These are phyloP conservation scores for Cheilosia vernalis DNA, from an alignment of 2,888 invertebrate species.

Conservation along the genomic window DNA sequence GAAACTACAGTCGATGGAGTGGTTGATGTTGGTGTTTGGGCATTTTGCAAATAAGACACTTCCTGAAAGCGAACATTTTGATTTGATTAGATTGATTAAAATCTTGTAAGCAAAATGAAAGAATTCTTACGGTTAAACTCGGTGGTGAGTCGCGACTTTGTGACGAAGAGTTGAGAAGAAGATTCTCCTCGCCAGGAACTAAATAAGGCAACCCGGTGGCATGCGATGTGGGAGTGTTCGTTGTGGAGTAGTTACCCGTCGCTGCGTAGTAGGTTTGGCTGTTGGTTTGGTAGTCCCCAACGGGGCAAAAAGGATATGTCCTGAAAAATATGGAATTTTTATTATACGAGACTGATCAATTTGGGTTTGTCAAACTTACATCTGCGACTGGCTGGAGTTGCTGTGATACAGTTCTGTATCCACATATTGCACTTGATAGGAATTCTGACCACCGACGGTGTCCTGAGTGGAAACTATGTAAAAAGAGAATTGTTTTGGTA, in stretches of 20 bases:
- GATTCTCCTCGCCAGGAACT: constrained; percentile 88
- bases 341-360: not conserved
- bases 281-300: constrained; percentile 85
- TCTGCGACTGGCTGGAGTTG: constrained; percentile 86
- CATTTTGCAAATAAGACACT: constrained; percentile 83
- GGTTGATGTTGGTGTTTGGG: constrained; percentile 84
- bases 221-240: constrained; percentile 82
- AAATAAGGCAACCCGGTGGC: constrained; percentile 85
- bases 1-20: constrained; percentile 84
- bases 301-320: constrained; percentile 91
- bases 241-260: constrained; percentile 85
- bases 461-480: constrained; percentile 83
- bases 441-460: constrained; percentile 79
- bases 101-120: not conserved
- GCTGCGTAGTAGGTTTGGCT: constrained; percentile 87
- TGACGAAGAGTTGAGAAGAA: constrained; percentile 85
- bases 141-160: constrained; percentile 87
- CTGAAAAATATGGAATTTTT: constrained; percentile 80
- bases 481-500: constrained; percentile 13
- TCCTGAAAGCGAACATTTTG: constrained; percentile 78
- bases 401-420: constrained; percentile 88
- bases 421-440: constrained; percentile 90
- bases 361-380: constrained; percentile 82
- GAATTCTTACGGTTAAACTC: constrained; percentile 86
- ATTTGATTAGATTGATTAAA: constrained; percentile 14